These are phyloP conservation scores for Lepidocyrtoides sp. DNA, from an alignment of 2,888 invertebrate genomes.

Conservation along the genomic window DNA sequence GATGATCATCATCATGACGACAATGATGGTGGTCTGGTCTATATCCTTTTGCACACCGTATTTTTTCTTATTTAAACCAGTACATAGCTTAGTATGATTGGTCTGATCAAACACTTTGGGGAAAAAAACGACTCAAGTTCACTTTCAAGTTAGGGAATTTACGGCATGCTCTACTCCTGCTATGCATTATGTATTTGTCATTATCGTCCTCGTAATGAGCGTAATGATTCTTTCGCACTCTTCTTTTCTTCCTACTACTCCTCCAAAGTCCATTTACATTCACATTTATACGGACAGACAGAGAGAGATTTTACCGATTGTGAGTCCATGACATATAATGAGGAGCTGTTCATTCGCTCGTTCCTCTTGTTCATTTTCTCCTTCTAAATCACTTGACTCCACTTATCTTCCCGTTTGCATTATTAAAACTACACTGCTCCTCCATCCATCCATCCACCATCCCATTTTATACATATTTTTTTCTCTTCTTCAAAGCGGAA, in stretches of 20 bases:
- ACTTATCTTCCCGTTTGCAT: slow-evolving; percentile 3
- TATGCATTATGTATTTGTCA: slow-evolving; percentile 5
- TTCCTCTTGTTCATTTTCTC: slow-evolving; percentile 1
- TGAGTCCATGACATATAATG: background rate
- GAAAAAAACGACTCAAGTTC: no score
- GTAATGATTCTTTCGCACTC: slow-evolving; percentile 38
- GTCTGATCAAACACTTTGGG: no score
- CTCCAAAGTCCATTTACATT: background rate
- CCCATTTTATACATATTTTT: background rate
- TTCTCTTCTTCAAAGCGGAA: background rate
- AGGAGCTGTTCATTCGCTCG: background rate
- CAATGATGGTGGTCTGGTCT: background rate
- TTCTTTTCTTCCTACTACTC: background rate
- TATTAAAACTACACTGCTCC: slow-evolving; percentile 4
- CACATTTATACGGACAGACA: background rate
- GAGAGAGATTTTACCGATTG: background rate
- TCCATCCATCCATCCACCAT: background rate
- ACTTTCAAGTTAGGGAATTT: no score
- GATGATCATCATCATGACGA: background rate
- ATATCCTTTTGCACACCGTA: no score
- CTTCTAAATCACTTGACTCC: slow-evolving; percentile 43
- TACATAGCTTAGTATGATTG: no score
- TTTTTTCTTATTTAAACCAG: no score
- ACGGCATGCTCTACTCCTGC: background rate
- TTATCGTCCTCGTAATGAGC: slow-evolving; percentile 12